Base-by-base conservation (phyloP, 2,113 vertebrate species). In the Xiphophorus hellerii region DNA sequence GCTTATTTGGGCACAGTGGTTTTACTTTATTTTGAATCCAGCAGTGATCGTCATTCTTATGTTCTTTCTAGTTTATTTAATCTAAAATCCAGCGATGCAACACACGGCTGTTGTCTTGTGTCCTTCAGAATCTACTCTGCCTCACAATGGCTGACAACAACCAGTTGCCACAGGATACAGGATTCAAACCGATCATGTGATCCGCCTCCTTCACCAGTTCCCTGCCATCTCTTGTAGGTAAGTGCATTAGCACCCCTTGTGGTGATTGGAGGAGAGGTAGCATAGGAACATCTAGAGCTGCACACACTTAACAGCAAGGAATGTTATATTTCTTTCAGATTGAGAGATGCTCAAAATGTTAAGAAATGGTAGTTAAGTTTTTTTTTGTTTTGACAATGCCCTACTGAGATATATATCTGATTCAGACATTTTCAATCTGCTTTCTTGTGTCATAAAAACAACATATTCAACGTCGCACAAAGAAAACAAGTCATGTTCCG, bases 151-250 rank as follows among this genome's bases (percentile, higher is more conserved):
- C 83, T 80, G 83, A 86, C 85, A 78, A 64, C 77, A 31, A 69
- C 67, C 76, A 60, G 79, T 87, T 88, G 79, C 84, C 67, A 70
- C 77, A 76, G 81, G 77, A 84, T 77, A 85, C 68, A 70, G 66
- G 83, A 79, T 87, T 86, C 62, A 62, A 66, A 80, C 68, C 82
- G 85, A 91, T 87, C 89, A 93, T 92, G 92, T 93, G 92, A 93
- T 90, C 77, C 86, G 83, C 90, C 82, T 84, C 65, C 83, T 54
- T 77, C 70, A 42, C 73, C 74, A 74, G 42, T 83, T 87, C 44
- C 74, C 73, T 85, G 87, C 68, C 76, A 80, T 90, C 86, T 78
- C 83, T 82, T 84, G 90, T 62, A 84, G 91, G 93, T 94, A 78
- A 58, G 51, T 58, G 25, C 25, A n/a, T 25, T 58, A 58, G 22